These are phyloP conservation scores for Cyanoramphus novaezelandiae DNA, from an alignment of 2,113 vertebrate genomes.

Conservation along the genomic window DNA sequence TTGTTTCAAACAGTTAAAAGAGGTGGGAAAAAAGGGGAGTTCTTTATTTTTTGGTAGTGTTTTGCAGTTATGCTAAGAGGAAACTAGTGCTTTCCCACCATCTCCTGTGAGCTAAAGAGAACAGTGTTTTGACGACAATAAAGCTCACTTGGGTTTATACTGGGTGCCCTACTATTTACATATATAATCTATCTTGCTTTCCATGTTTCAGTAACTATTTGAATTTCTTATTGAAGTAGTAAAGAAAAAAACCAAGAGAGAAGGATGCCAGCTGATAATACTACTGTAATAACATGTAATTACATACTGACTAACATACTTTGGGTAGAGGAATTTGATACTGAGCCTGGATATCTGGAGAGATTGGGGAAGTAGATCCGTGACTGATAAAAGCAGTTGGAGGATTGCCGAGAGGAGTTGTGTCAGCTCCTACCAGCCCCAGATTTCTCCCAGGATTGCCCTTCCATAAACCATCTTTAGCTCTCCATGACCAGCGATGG, in stretches of 20 bases:
- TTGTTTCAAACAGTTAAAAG: not conserved
- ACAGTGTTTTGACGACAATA: not conserved
- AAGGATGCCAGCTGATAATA: not conserved
- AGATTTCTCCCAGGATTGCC: not conserved
- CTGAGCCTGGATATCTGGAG: not conserved
- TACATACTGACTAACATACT: not conserved
- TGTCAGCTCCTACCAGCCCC: not conserved
- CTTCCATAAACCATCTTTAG: not conserved
- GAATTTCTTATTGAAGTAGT: constrained; percentile 50
- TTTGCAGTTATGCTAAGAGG: not conserved
- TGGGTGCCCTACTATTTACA: not conserved
- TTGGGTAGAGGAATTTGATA: constrained; percentile 13
- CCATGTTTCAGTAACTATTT: not conserved
- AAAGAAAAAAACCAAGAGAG: not conserved
- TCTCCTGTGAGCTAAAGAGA: not conserved
- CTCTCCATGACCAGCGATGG: fast-evolving
- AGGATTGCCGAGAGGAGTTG: not conserved
- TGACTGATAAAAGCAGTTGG: not conserved
- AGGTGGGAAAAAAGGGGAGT: not conserved
- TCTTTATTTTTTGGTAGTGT: not conserved
- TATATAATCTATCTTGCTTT: not conserved
- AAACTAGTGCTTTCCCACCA: not conserved
- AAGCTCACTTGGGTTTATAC: not conserved
- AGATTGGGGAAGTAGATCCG: constrained; percentile 3
- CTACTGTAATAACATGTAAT: not conserved